Evolutionary conservation across 2,797 vertebrate species (phyloP).

Genomic region (Harpagifer antarcticus): DNA sequence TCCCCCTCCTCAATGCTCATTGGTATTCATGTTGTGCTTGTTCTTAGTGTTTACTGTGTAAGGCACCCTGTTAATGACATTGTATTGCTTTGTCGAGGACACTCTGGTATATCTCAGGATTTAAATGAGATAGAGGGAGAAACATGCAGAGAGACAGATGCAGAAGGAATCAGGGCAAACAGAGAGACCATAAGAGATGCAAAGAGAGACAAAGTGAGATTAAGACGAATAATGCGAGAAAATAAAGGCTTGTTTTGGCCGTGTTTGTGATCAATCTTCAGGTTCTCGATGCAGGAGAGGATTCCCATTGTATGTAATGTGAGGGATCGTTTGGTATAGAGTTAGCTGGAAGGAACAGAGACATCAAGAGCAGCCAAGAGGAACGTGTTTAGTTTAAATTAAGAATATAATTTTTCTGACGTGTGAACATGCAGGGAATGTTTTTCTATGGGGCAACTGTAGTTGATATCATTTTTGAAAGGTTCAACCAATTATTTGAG

Average conservation of each 20-base stretch:
- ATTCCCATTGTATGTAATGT: conserved; percentile 24
- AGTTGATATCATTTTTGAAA: too few species aligned
- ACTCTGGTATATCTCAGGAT: conserved; percentile 43
- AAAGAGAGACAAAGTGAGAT: conserved; percentile 26
- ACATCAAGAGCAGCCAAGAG: conserved; percentile 19
- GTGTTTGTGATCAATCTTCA: conserved; percentile 28
- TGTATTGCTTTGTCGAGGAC: conserved; percentile 28
- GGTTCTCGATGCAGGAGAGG: conserved; percentile 24
- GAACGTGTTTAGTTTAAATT: conserved; percentile 20
- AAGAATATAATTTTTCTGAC: conserved; percentile 5
- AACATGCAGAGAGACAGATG: background rate
- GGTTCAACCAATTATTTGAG: background rate
- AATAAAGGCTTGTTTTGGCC: conserved; percentile 25
- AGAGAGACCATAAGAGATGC: conserved; percentile 8
- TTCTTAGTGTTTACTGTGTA: conserved; percentile 41
- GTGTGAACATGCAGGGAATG: background rate
- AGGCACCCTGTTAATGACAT: conserved; percentile 33
- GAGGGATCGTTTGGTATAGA: conserved; percentile 32
- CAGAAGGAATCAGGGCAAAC: conserved; percentile 9
- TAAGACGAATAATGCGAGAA: conserved; percentile 19
- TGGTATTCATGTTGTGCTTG: conserved; percentile 34
- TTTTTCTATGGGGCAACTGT: too few species aligned
- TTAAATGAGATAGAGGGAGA: conserved; percentile 20
- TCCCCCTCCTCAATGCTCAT: conserved; percentile 22
- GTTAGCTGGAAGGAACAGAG: conserved; percentile 31